Base-by-base conservation (phyloP, 2,113 vertebrate genomes). In the Pimephales promelas region DNA sequence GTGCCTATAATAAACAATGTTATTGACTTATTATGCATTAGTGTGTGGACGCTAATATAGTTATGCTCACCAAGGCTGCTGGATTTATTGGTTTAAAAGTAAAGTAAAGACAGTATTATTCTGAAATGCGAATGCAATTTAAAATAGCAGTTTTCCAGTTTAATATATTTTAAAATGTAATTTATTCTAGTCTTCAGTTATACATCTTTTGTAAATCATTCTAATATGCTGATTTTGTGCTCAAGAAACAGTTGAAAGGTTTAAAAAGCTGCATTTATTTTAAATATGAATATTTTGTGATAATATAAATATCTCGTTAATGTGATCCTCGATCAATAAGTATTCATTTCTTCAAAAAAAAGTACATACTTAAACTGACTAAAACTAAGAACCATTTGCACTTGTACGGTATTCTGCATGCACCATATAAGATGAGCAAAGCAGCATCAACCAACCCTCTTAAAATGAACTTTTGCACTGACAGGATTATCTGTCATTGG, bases 381-480 rank as follows among this genome's bases (percentile, higher is more conserved):
- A n/a, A n/a, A n/a, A n/a, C n/a, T 61, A 61, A 43, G 56, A 61
- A 2, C 13, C 14, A 24, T 45, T 59, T 24, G 34, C 34, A 20
- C 13, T 43, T 40, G n/a, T 26, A 43, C n/a, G n/a, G n/a, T n/a
- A 59, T 78, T 24, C 14, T 4, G 49, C 20, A n/a, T 11, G 10
- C 20, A 36, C 28, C 36, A 22, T 76, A 45, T 28, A 56, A 9
- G 52, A 56, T 56, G 47, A 52, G 26, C 45, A 49, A 20, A 76
- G 52, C 11, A 14, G 74, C 11, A n/a, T 77, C n/a, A n/a, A n/a
- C n/a, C 52, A 77, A 5, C 52, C 5, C 26, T n/a, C 22, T 77
- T 54, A 40, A 77, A 77, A 59, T 77, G 20, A 76, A 57, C 56
- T 62, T 78, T 61, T 79, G 76, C 34, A 28, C 76, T 79, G 76